Evolutionary conservation across 2,888 invertebrate genomes (phyloP).

Genomic region (Tyria jacobaeae): DNA sequence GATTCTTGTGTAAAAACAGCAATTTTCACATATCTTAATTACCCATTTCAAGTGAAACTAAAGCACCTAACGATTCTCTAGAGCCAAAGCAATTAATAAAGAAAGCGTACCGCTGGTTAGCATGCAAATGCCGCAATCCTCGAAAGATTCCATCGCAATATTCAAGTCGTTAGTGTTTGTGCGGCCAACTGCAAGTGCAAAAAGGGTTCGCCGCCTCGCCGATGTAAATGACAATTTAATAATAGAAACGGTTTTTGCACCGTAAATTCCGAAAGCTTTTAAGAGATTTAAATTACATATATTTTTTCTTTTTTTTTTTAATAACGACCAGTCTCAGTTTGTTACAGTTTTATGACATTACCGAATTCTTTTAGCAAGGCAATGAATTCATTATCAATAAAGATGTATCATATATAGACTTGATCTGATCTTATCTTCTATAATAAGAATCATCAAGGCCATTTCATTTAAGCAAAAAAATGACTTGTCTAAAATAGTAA

Average conservation of each 20-base stretch:
- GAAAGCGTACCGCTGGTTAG: constrained; percentile 67
- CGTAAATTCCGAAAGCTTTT: constrained; percentile 47
- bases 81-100: constrained; percentile 67
- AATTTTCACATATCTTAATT: not conserved
- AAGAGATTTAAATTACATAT: constrained; percentile 44
- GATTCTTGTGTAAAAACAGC: not conserved
- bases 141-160: constrained; percentile 70
- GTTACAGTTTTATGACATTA: constrained; percentile 1
- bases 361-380: not conserved
- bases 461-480: not conserved
- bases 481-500: not conserved
- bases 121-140: constrained; percentile 73
- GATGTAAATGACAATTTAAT: constrained; percentile 60
- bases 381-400: not conserved
- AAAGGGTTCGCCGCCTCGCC: constrained; percentile 56
- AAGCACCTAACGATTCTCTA: constrained; percentile 15
- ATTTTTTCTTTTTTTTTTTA: constrained; percentile 38
- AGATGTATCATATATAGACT: not conserved
- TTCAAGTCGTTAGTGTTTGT: constrained; percentile 77
- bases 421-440: not conserved
- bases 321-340: constrained; percentile 29
- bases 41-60: constrained; percentile 20
- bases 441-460: not conserved
- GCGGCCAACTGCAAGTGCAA: constrained; percentile 63
- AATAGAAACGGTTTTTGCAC: constrained; percentile 49